These are phyloP conservation scores for Centruroides sculpturatus DNA, from an alignment of 1,140 invertebrate genomes.

Conservation along the genomic window DNA sequence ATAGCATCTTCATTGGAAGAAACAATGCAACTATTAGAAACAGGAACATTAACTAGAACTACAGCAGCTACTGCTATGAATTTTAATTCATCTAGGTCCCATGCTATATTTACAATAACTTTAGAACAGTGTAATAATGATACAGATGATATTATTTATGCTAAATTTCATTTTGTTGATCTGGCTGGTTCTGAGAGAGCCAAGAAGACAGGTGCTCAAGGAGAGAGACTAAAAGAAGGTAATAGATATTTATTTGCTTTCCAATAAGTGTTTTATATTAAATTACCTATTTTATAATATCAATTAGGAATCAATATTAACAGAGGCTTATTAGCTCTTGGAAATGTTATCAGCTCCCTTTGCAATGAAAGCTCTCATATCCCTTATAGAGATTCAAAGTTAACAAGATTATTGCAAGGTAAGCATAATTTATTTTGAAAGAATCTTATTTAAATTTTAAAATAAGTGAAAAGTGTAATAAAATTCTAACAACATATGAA, in stretches of 20 bases:
- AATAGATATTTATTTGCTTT: conserved; percentile 46
- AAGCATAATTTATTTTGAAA: conserved; percentile 38
- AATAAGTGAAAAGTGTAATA: too few relatives aligned
- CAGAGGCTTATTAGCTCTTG: conserved; percentile 86
- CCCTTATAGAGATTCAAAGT: conserved; percentile 39
- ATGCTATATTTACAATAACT: conserved; percentile 88
- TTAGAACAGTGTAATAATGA: conserved; percentile 90
- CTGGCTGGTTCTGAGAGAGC: conserved; percentile 98
- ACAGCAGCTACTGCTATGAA: conserved; percentile 98
- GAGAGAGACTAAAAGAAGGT: conserved; percentile 93
- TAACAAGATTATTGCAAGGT: conserved; percentile 61
- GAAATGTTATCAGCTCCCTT: conserved; percentile 94
- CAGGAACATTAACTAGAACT: conserved; percentile 95
- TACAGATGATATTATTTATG: conserved; percentile 92
- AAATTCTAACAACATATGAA: too few relatives aligned
- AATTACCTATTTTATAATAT: not conserved
- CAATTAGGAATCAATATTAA: conserved; percentile 61
- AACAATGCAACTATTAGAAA: conserved; percentile 82
- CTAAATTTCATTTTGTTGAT: conserved; percentile 97
- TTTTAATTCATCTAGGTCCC: conserved; percentile 95
- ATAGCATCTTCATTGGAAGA: conserved; percentile 70
- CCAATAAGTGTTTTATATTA: too few relatives aligned
- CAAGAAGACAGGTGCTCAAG: conserved; percentile 96
- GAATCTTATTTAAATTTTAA: too few relatives aligned
- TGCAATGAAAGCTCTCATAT: conserved; percentile 81